Evolutionary conservation across 2,797 vertebrate genomes (phyloP), one percentile per base, ranked within the genome.

Genomic region (Smutsia temminckii): DNA sequence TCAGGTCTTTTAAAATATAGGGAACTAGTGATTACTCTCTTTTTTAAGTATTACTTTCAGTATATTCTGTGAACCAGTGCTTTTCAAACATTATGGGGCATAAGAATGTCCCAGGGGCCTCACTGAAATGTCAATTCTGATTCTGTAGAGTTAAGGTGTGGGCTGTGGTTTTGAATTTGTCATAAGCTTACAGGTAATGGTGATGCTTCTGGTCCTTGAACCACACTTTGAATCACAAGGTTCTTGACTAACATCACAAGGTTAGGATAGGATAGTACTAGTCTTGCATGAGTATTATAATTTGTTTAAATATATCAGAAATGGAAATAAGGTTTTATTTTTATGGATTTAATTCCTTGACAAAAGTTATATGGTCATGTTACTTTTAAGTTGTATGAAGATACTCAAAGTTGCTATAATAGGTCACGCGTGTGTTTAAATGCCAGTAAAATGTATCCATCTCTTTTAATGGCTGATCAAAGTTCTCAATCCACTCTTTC

Each of bases 391-490:
- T 23, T 49, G 3, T 29, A 71, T 64, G 32, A 23, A 94, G 46
- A 93, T 46, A 80, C 18, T 69, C 68, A 91, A 34, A 34, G 5
- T 94, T 51, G 12, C 49, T 59, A 8, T 66, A 21, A 85, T 59
- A 85, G 32, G 32, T 79, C 20, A 37, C 40, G 20, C 20, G 79
- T 32, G 37, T 12, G 9, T 88, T 94, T 95, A 89, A 95, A 86
- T 83, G 32, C 34, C 68, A 55, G 83, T 88, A 91, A 93, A 95
- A 92, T 81, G 20, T 91, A 91, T 95, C 74, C 81, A 66, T 93
- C 18, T 13, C 18, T 93, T 95, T 79, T 83, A 92, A 66, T 79
- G 78, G 34, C 63, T 92, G 25, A 91, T 93, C 95, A 95, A 61
- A 90, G 77, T 94, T 95, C 21, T 91, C 81, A 80, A 61, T 89